Evolutionary conservation across 2,113 vertebrate species (phyloP).

Genomic region (Platycercus adscitus): DNA sequence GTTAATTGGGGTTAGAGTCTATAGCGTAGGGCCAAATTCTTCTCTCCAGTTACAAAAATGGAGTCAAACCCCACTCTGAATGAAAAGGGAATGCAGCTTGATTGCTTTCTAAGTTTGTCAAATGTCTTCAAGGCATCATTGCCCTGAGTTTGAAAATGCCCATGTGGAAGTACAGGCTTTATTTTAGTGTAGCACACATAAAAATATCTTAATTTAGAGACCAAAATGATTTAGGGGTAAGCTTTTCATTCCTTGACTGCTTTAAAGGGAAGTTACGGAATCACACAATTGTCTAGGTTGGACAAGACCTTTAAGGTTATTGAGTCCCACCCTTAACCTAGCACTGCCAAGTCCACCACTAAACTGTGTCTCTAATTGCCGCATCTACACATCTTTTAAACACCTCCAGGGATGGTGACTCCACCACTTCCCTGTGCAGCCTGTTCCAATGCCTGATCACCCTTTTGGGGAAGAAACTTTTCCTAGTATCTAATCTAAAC

Average conservation of each 20-base stretch:
- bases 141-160: background rate
- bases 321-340: background rate
- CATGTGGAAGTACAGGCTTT: background rate
- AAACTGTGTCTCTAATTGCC: background rate
- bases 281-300: background rate
- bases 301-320: background rate
- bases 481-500: background rate
- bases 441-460: background rate
- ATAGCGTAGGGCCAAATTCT: background rate
- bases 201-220: background rate
- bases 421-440: background rate
- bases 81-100: background rate
- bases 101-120: background rate
- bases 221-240: background rate
- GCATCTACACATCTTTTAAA: background rate
- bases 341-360: background rate
- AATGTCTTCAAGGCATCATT: background rate
- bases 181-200: background rate
- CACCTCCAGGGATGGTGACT: background rate
- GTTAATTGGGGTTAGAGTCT: background rate
- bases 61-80: background rate
- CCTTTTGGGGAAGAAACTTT: background rate
- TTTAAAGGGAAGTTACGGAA: background rate
- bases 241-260: background rate
- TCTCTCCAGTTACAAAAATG: background rate